Evolutionary conservation across 2,888 invertebrate species (phyloP), one percentile per base, ranked within the genome.

Genomic region (Hymenopus coronatus): DNA sequence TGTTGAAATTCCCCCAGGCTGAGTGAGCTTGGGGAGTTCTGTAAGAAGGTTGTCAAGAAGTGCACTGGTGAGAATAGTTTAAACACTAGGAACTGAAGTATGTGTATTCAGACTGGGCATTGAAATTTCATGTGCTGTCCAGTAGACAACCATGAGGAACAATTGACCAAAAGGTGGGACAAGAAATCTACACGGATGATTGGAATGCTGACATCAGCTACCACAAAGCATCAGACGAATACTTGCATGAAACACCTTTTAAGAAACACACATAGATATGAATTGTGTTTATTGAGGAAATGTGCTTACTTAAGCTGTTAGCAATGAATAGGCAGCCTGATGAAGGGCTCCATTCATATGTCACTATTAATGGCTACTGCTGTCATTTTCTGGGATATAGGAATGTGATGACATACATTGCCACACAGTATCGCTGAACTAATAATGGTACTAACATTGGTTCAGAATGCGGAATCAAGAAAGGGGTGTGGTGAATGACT

Each of bases 131-230:
- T 91, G 91, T 40, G 4, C 85, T n/a, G 28, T 91, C 91, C 0
- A 92, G 83, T 0, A 93, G 70, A 0, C 91, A 90, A 8, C 90
- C 87, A 25, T 92, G 91, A 6, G 90, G 88, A 1, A 91, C 54
- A 87, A 92, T 92, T 3, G 92, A 92, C 2, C 92, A 89, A 93
- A 90, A n/a, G 91, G 91, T 87, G 91, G 92, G 84, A 84, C 25
- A 93, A 89, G 88, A 93, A 92, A 90, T 92, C 92, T 1, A 91
- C 92, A 4, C 92, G 92, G 28, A 92, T 92, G 15, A 93, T 92
- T 0, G 93, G 4, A 30, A 30, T 4, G 30, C 30, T 30, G 30
- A 30, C 30, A 30, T 30, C 4, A 30, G 30, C 30, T 91, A 28
- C 91, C 91, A 0, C 92, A 89, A 1, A 92, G 91, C 85, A 93